Conservation (phyloP, 2,797 vertebrate species). For the Ciconia nigra region DNA sequence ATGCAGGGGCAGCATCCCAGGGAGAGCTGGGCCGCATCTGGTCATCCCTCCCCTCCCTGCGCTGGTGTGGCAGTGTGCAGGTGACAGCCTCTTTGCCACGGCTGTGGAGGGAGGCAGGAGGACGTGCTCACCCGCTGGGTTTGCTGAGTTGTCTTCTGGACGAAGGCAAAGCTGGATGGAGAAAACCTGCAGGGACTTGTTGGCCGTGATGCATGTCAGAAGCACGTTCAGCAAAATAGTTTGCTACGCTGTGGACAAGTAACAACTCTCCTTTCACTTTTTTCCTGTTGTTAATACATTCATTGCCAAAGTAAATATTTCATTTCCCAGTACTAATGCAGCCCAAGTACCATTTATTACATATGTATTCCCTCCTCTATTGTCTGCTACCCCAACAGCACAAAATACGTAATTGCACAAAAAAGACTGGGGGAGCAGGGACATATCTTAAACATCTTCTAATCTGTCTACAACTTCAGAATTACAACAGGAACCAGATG, state of each 20-base stretch:
- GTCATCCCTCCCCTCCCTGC: background rate
- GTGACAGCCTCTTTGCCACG: background rate
- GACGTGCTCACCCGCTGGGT: rapidly evolving
- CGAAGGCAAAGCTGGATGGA: background rate
- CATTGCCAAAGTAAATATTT: background rate
- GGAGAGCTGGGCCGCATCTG: background rate
- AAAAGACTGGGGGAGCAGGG: background rate
- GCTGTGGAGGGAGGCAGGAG: background rate
- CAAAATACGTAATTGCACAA: background rate
- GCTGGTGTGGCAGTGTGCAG: background rate
- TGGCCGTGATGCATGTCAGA: background rate
- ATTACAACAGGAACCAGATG: background rate
- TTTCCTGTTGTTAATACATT: background rate
- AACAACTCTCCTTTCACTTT: background rate
- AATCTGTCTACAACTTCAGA: background rate
- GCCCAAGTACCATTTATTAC: background rate
- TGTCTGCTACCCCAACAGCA: background rate
- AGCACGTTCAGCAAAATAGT: background rate
- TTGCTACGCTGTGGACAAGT: background rate
- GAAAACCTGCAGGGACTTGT: background rate
- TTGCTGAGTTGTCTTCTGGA: background rate
- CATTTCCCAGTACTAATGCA: background rate
- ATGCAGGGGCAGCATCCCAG: background rate
- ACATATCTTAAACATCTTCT: background rate
- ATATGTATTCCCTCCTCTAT: background rate